Evolutionary conservation across 1,140 invertebrate species (phyloP).

Genomic region (Cherax quadricarinatus): DNA sequence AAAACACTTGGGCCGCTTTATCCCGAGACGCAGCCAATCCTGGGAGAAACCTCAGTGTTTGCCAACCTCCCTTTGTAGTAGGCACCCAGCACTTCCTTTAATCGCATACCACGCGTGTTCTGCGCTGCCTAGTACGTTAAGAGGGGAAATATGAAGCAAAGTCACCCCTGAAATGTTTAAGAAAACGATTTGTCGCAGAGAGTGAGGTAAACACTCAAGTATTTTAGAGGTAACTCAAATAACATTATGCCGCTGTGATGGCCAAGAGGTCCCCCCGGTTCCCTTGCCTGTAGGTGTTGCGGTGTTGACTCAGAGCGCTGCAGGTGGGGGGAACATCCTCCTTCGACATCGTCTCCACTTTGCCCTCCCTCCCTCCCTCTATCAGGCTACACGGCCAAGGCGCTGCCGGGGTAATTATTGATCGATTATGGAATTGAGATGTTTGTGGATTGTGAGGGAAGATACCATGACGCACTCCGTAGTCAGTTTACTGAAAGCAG

Average conservation of each 20-base stretch:
- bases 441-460: too few relatives aligned
- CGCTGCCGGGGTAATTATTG: background rate
- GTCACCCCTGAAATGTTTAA: background rate
- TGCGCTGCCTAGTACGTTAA: background rate
- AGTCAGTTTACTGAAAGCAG: too few relatives aligned
- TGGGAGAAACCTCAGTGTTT: slow-evolving; percentile 68
- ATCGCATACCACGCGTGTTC: slow-evolving; percentile 40
- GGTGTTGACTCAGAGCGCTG: slow-evolving; percentile 49
- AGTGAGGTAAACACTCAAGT: background rate
- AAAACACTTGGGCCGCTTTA: slow-evolving; percentile 69
- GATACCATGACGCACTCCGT: too few relatives aligned
- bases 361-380: slow-evolving; percentile 12
- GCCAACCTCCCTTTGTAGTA: slow-evolving; percentile 59
- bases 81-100: slow-evolving; percentile 3
- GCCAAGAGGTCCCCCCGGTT: slow-evolving; percentile 45
- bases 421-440: background rate
- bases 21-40: slow-evolving; percentile 66
- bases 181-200: background rate
- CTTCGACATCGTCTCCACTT: slow-evolving; percentile 1
- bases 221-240: slow-evolving; percentile 24
- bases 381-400: too few relatives aligned
- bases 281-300: slow-evolving; percentile 58
- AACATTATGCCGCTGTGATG: background rate
- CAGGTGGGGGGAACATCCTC: background rate
- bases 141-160: background rate